These are phyloP conservation scores for Ennomos quercinarius DNA, from an alignment of 2,888 invertebrate genomes.

Conservation along the genomic window DNA sequence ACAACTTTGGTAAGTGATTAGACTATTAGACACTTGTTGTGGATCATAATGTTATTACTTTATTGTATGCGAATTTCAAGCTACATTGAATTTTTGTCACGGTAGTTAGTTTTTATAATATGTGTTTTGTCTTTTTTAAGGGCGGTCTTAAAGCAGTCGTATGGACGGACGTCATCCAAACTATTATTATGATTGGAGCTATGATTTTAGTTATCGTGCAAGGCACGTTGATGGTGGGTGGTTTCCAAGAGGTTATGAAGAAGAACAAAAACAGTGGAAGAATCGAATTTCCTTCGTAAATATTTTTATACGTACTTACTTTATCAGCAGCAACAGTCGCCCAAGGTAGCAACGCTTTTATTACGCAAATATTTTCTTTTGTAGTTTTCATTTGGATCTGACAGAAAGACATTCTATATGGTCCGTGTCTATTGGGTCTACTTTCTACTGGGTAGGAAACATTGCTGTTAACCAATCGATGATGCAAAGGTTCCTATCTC, in stretches of 20 bases:
- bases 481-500: conserved; percentile 91
- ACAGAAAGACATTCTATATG: conserved; percentile 90
- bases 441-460: conserved; percentile 89
- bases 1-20: conserved; percentile 88
- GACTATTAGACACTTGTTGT: background rate
- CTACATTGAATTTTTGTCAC: too few relatives aligned
- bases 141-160: conserved; percentile 89
- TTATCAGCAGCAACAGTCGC: background rate
- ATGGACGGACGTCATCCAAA: conserved; percentile 90
- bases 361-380: conserved; percentile 18
- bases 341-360: too few relatives aligned
- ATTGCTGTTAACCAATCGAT: conserved; percentile 92
- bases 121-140: conserved; percentile 64
- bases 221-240: conserved; percentile 88
- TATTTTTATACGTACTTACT: conserved; percentile 7
- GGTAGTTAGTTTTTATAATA: too few relatives aligned
- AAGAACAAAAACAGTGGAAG: conserved; percentile 86
- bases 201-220: conserved; percentile 88
- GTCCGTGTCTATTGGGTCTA: conserved; percentile 89
- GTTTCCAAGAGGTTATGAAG: conserved; percentile 83
- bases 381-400: conserved; percentile 88
- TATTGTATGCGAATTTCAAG: too few relatives aligned
- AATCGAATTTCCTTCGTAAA: conserved; percentile 86
- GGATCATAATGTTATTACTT: too few relatives aligned
- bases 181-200: conserved; percentile 88